Conservation (phyloP, 2,888 invertebrate species). For the Leptinotarsa haldemani region DNA sequence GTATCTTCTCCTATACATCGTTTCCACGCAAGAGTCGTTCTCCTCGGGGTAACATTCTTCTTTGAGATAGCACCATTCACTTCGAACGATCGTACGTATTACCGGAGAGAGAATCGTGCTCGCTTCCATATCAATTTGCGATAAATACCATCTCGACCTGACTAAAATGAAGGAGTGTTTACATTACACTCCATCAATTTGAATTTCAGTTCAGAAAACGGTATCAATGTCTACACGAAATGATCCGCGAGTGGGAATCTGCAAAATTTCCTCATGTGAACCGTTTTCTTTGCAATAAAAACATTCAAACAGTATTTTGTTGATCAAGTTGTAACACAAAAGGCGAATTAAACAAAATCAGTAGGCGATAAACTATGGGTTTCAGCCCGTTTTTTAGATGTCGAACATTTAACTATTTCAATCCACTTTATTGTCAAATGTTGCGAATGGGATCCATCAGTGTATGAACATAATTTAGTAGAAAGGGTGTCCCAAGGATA, state of each 20-base stretch:
- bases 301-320: not conserved
- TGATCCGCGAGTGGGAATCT: not conserved
- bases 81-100: conserved; percentile 7
- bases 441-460: too few relatives aligned
- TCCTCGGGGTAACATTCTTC: conserved; percentile 2
- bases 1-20: not conserved
- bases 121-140: conserved; percentile 10
- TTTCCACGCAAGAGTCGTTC: not conserved
- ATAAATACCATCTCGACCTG: not conserved
- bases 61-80: not conserved
- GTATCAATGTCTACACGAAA: conserved; percentile 7
- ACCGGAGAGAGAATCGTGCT: conserved; percentile 8
- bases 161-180: conserved; percentile 12
- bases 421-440: too few relatives aligned
- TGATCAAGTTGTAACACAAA: not conserved
- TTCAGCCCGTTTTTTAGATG: too few relatives aligned
- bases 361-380: not conserved
- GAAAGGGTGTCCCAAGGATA: too few relatives aligned
- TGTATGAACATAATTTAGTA: too few relatives aligned
- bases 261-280: not conserved
- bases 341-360: not conserved
- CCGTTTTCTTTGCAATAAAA: not conserved
- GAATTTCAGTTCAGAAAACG: conserved; percentile 8
- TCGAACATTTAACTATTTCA: too few relatives aligned
- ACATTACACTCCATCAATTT: conserved; percentile 11